Evolutionary conservation across 2,113 vertebrate species (phyloP).

Genomic region (Platichthys stellatus): DNA sequence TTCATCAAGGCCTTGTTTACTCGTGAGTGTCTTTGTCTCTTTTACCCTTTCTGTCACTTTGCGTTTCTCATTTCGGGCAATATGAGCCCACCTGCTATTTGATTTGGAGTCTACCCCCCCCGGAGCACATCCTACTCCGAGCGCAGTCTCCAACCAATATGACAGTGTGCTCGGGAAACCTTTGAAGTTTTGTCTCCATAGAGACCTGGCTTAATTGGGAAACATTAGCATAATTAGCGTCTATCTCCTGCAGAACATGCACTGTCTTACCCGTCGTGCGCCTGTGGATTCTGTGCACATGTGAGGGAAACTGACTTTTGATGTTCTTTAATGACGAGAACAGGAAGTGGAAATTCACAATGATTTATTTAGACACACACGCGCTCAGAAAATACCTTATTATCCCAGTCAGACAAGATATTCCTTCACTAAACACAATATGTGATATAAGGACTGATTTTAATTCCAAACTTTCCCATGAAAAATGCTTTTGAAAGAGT

Average conservation of each 20-base stretch:
- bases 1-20: conserved; percentile 4
- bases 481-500: background rate
- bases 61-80: background rate
- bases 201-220: conserved; percentile 64
- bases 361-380: background rate
- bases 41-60: conserved; percentile 6
- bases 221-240: conserved; percentile 70
- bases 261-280: background rate
- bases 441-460: background rate
- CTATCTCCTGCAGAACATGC: conserved; percentile 44
- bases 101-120: conserved; percentile 28
- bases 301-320: conserved; percentile 24
- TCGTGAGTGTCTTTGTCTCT: background rate
- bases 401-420: background rate
- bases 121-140: conserved; percentile 17
- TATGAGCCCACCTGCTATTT: conserved; percentile 33
- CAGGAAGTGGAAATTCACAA: background rate
- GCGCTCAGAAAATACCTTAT: background rate
- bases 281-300: conserved; percentile 4
- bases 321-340: conserved; percentile 19
- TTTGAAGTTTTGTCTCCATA: conserved; percentile 70
- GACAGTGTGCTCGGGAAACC: conserved; percentile 22
- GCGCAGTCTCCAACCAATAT: conserved; percentile 23
- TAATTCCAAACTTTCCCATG: background rate
- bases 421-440: background rate